Conservation (phyloP, 2,113 vertebrate species). For the Malurus melanocephalus region DNA sequence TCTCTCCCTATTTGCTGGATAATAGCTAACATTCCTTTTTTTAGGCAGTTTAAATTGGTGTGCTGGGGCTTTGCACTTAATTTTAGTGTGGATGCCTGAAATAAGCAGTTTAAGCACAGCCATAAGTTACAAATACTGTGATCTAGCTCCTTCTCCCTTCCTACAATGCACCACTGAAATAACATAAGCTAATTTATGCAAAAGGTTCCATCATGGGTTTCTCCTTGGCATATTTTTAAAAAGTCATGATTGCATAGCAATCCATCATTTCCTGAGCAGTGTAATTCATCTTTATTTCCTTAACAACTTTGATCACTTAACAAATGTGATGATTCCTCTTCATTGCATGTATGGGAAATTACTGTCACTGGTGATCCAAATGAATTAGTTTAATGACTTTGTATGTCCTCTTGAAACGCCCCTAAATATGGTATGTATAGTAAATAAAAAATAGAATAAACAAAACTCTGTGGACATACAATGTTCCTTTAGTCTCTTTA, state of each 20-base stretch:
- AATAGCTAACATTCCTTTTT: background rate
- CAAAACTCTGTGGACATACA: background rate
- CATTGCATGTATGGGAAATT: constrained; percentile 6
- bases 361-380: background rate
- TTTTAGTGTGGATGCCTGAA: background rate
- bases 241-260: constrained; percentile 33
- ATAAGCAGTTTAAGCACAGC: background rate
- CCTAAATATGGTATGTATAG: background rate
- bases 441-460: background rate
- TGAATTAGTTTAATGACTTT: constrained; percentile 16
- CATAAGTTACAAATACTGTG: background rate
- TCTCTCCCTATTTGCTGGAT: background rate
- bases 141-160: background rate
- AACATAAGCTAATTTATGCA: constrained; percentile 19
- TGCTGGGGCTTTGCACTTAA: background rate
- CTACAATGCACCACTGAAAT: background rate
- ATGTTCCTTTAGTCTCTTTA: background rate
- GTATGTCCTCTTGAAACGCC: background rate
- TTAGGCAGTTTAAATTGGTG: background rate
- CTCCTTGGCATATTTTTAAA: constrained; percentile 39
- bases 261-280: constrained; percentile 27
- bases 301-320: constrained; percentile 27
- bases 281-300: constrained; percentile 46
- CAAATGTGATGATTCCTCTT: constrained; percentile 19
- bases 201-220: constrained; percentile 40